phyloP scores from a whole-genome alignment of 1,140 invertebrate genomes.

The Linepithema humile region DNA sequence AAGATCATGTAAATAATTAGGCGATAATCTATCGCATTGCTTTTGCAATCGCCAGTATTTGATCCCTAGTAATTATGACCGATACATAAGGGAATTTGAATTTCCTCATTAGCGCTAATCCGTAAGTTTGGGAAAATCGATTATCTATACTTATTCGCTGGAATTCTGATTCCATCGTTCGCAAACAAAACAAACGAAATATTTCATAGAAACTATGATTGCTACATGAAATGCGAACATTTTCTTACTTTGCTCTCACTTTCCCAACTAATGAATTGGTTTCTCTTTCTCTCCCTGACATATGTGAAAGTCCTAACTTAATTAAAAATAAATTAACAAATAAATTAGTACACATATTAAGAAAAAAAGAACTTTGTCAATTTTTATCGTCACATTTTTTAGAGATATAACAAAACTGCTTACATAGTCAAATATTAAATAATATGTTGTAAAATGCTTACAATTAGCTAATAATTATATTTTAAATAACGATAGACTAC shows the following conservation, averaged over 20 bases:
- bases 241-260: neutral
- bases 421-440: neutral
- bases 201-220: neutral
- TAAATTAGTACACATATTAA: neutral
- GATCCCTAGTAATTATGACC: conserved; percentile 16
- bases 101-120: conserved; percentile 20
- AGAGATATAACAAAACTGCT: neutral
- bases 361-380: neutral
- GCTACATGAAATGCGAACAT: neutral
- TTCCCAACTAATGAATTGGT: neutral
- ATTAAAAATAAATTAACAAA: neutral
- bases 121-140: neutral
- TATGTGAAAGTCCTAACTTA: neutral
- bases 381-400: neutral
- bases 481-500: neutral
- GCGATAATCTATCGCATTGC: neutral
- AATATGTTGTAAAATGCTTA: neutral
- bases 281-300: neutral
- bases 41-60: neutral
- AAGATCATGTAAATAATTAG: conserved; percentile 33
- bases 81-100: conserved; percentile 18
- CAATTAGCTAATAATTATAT: neutral
- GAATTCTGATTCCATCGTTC: neutral
- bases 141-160: neutral
- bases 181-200: neutral